Base-by-base conservation (phyloP, 2,888 invertebrate genomes). In the Thecocarcelia acutangulata region DNA sequence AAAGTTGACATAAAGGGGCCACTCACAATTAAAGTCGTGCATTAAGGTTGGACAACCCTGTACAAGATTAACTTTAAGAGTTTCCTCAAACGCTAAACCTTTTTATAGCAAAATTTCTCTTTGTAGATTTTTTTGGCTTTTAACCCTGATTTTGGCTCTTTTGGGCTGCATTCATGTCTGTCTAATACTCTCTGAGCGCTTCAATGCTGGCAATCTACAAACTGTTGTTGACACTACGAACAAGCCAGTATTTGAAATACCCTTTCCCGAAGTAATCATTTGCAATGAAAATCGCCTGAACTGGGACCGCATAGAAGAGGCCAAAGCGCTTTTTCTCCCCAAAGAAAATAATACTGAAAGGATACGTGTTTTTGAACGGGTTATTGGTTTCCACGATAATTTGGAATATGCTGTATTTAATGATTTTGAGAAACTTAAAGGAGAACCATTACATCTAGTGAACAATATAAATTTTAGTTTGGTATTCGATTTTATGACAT, bases 141-240 rank as follows among this genome's bases (percentile, higher is more conserved):
- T 87, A 17, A 86, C 89, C 0, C 83, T 90, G 1, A 50, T 87
- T 0, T n/a, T 85, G 0, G 90, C 90, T 0, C 83, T 91, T 3
- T 52, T 87, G 21, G 89, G 90, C 0, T 87, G 89, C 0, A 80
- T 88, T 2, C 89, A 88, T 68, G 89, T 89, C 1, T 87, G 89
- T 54, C 76, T 89, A 17, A 86, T 89, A 61, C 83, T 90, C 1
- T 90, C 91, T 4, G 81, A 86, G 2, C 88, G 89, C 12, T 91
- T 88, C 61, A 87, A 83, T 21, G 89, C 86, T 4, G 88, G 88
- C n/a, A 86, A 85, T 19, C 85, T 90, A 12, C 87, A 90, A 68
- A 91, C 91, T 0, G 88, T 91, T 3, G 89, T 91, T 17, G 89
- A 90, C 37, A 89, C 87, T 42, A 90, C 90, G 1, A 88, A 88